Evolutionary conservation across 2,797 vertebrate genomes (phyloP).

Genomic region (Coreius guichenoti): DNA sequence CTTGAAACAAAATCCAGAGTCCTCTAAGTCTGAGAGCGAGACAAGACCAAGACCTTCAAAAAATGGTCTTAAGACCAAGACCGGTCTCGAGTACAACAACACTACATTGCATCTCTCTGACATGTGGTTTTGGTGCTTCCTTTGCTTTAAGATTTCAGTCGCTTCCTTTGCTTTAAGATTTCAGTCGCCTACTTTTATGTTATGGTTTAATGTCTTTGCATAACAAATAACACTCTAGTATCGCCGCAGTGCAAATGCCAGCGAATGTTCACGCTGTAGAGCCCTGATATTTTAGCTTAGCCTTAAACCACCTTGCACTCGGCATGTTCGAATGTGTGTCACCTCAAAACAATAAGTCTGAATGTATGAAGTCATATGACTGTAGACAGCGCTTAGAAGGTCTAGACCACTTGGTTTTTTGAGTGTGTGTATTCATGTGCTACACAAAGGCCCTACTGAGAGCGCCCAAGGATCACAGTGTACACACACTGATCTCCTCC

Average conservation of each 20-base stretch:
- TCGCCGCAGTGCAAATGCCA: not conserved
- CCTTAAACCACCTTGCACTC: not conserved
- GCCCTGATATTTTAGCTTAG: not conserved
- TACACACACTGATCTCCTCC: not conserved
- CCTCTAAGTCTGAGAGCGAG: too few relatives aligned
- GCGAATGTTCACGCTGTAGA: not conserved
- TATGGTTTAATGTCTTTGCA: not conserved
- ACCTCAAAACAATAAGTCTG: constrained; percentile 60
- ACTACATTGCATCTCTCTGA: too few relatives aligned
- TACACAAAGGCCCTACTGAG: constrained; percentile 26
- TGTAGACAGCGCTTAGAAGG: constrained; percentile 64
- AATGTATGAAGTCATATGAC: constrained; percentile 74
- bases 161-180: not conserved
- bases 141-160: not conserved
- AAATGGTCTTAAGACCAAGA: too few relatives aligned
- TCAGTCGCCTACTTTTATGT: not conserved
- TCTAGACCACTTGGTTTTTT: constrained; percentile 36
- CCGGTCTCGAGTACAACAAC: too few relatives aligned
- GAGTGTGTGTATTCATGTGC: not conserved
- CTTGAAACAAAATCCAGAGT: too few relatives aligned
- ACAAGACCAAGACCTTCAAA: too few relatives aligned
- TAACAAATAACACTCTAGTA: not conserved
- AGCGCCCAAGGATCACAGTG: not conserved
- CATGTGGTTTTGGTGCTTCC: not conserved
- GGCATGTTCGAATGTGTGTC: not conserved